Percentiles rank a stretch among this genome's conserved stretches.
Conservation (phyloP, 2,113 vertebrate genomes). For the Dunckerocampus dactyliophorus region DNA sequence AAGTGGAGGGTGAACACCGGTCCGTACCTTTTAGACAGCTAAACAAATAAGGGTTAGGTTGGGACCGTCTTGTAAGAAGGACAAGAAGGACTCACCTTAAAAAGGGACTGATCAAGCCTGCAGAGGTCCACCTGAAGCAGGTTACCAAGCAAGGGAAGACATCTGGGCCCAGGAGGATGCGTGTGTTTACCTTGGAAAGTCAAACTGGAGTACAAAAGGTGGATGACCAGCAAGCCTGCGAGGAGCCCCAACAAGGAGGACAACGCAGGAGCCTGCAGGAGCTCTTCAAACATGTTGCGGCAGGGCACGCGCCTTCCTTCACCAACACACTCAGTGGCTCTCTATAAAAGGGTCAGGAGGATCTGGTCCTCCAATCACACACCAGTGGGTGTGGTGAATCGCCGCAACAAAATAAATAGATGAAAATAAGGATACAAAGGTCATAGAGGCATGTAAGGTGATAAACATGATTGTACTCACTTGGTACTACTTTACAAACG, state of each 20-base stretch:
- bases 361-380: neutral
- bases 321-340: neutral
- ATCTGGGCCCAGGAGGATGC: conserved; percentile 60
- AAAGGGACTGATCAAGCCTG: conserved; percentile 28
- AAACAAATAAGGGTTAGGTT: neutral
- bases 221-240: conserved; percentile 30
- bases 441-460: neutral
- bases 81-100: conserved; percentile 25
- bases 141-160: conserved; percentile 63
- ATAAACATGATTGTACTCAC: too few species aligned
- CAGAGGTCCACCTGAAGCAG: conserved; percentile 47
- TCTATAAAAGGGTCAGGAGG: neutral
- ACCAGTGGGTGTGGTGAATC: neutral
- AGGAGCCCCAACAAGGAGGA: conserved; percentile 19
- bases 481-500: too few species aligned
- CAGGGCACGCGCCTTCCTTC: neutral
- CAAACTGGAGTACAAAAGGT: conserved; percentile 17
- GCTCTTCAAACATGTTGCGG: conserved; percentile 21
- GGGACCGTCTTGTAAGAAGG: neutral
- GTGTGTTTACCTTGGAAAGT: conserved; percentile 3
- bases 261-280: conserved; percentile 11
- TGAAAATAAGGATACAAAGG: neutral
- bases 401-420: too few species aligned
- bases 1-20: conserved; percentile 76
- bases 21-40: conserved; percentile 81